phyloP scores from a whole-genome alignment of 2,797 vertebrate species.

The Sebastolobus alascanus region DNA sequence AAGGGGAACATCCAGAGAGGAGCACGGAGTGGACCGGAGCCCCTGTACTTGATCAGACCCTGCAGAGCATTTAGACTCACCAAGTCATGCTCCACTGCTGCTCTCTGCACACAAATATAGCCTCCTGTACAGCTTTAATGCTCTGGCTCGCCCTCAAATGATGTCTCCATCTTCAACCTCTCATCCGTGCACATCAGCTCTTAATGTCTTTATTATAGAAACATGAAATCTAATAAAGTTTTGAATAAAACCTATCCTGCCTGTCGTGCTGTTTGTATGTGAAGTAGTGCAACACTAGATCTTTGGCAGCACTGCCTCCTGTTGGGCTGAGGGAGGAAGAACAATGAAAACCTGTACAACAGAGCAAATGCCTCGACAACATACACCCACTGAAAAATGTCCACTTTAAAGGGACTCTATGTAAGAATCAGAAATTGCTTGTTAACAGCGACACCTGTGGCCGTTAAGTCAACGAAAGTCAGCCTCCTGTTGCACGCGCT shows the following conservation, averaged over 20 bases:
- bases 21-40: slow-evolving; percentile 50
- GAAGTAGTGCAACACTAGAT: neutral
- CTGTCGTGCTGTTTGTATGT: slow-evolving; percentile 6
- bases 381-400: neutral
- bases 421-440: too few species aligned
- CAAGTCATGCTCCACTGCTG: slow-evolving; percentile 51
- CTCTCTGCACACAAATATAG: slow-evolving; percentile 63
- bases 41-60: slow-evolving; percentile 49
- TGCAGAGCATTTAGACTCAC: slow-evolving; percentile 43
- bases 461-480: too few species aligned
- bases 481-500: too few species aligned
- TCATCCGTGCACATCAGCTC: slow-evolving; percentile 66
- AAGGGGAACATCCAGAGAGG: slow-evolving; percentile 52
- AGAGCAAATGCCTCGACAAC: neutral
- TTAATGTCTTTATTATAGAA: slow-evolving; percentile 74
- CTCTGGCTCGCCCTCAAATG: slow-evolving; percentile 54
- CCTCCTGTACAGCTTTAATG: slow-evolving; percentile 42
- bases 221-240: slow-evolving; percentile 77
- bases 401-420: neutral
- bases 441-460: too few species aligned
- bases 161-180: slow-evolving; percentile 63
- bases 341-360: neutral
- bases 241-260: slow-evolving; percentile 56
- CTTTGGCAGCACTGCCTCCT: slow-evolving; percentile 16
- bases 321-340: neutral